Conservation (phyloP, 2,888 invertebrate genomes). For the Peribatodes rhomboidaria region DNA sequence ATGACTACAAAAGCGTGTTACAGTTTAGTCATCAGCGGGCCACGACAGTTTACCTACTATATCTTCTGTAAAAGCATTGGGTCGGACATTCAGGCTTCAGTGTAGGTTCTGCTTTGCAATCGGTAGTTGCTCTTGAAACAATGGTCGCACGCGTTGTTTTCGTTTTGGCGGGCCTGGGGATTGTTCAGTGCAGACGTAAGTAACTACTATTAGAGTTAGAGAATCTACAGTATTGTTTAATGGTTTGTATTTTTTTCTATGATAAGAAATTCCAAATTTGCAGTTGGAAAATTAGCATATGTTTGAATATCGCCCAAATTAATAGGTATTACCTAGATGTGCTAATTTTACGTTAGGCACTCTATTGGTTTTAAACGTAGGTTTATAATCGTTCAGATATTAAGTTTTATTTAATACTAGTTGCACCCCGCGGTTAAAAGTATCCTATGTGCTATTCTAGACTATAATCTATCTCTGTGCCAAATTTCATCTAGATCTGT, state of each 20-base stretch:
- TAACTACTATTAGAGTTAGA: neutral
- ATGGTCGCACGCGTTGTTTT: constrained; percentile 61
- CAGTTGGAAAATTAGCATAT: no score
- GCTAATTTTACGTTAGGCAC: no score
- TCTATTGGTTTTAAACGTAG: no score
- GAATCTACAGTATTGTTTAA: neutral
- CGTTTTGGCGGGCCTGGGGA: constrained; percentile 54
- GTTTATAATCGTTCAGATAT: no score
- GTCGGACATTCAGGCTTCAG: constrained; percentile 47
- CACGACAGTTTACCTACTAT: constrained; percentile 41
- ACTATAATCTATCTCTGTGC: no score
- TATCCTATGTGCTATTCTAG: no score
- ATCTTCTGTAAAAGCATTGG: constrained; percentile 44
- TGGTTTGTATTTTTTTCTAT: constrained; percentile 1
- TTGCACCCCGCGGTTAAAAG: no score
- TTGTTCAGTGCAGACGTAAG: constrained; percentile 45
- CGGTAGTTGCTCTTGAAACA: constrained; percentile 49
- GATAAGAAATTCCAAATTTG: no score
- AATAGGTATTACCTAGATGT: no score
- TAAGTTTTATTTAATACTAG: no score
- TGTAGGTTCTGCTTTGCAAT: constrained; percentile 33
- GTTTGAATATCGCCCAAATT: no score
- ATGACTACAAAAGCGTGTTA: constrained; percentile 17
- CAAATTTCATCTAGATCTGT: no score
- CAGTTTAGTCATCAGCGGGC: constrained; percentile 34